Percentiles rank a stretch among this genome's conserved stretches.
Evolutionary conservation across 2,113 vertebrate genomes (phyloP).

Genomic region (Tenrec ecaudatus): DNA sequence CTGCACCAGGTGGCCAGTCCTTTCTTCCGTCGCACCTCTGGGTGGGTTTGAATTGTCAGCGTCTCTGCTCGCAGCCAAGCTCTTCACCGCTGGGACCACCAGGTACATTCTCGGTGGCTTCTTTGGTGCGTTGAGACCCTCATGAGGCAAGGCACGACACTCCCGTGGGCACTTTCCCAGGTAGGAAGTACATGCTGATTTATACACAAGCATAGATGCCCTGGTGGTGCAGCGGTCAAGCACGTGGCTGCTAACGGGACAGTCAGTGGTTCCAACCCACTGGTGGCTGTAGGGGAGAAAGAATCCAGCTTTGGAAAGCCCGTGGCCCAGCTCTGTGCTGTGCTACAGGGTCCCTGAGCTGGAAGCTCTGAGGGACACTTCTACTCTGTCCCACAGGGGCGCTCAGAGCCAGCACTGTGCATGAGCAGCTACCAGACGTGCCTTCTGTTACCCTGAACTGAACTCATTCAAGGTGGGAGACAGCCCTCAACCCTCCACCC

Average conservation of each 20-base stretch:
- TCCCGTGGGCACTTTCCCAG: fast-evolving
- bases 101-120: fast-evolving
- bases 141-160: fast-evolving
- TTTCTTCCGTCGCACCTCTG: background rate
- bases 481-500: background rate
- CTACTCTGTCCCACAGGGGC: too few species aligned
- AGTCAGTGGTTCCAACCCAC: background rate
- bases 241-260: background rate
- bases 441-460: background rate
- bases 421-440: too few species aligned
- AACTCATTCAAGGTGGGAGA: fast-evolving
- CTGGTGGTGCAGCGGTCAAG: background rate
- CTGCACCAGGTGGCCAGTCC: background rate
- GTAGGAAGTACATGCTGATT: background rate
- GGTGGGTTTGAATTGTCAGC: background rate
- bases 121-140: background rate
- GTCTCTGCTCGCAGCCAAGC: background rate
- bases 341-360: background rate
- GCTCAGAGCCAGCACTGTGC: too few species aligned
- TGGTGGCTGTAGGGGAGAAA: background rate
- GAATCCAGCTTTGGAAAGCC: background rate
- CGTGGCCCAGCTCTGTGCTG: background rate
- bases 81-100: background rate
- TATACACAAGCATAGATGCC: background rate
- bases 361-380: too few species aligned